Evolutionary conservation across 2,113 vertebrate genomes (phyloP).

Genomic region (Neolamprologus longior): DNA sequence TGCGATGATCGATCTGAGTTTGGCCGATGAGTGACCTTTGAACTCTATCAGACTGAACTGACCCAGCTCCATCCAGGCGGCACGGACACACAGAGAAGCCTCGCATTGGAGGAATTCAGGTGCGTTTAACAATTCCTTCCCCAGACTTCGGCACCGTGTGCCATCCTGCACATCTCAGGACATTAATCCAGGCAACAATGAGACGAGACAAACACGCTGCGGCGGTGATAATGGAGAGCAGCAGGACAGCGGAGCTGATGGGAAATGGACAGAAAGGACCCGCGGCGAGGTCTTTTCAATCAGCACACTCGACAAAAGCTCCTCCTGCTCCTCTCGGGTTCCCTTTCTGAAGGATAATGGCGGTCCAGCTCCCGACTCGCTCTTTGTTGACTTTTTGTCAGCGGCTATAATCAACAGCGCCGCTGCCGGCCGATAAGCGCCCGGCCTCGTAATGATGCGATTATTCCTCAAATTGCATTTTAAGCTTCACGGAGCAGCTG

Average conservation of each 20-base stretch:
- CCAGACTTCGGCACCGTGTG: fast-evolving
- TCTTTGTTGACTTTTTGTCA: not conserved
- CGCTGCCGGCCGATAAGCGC: not conserved
- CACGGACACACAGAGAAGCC: not conserved
- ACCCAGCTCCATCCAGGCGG: not conserved
- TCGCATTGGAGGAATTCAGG: not conserved
- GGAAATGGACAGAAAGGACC: not conserved
- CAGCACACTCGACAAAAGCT: slow-evolving; percentile 18
- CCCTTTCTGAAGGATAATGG: not conserved
- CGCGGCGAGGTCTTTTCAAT: slow-evolving; percentile 15
- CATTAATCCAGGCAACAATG: not conserved
- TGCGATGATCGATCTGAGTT: fast-evolving
- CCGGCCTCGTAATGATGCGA: not conserved
- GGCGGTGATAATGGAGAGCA: not conserved
- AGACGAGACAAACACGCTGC: not conserved
- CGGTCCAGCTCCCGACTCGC: not conserved
- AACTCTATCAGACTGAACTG: not conserved
- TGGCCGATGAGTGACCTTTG: fast-evolving
- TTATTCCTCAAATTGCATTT: not conserved
- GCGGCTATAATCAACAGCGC: not conserved
- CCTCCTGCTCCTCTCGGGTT: not conserved
- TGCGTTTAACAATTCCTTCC: not conserved
- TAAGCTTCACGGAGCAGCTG: not conserved
- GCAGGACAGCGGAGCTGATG: not conserved
- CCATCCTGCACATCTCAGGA: not conserved